A percentile compares a stretch with the other conserved stretches of the same genome.
Evolutionary conservation across 2,113 vertebrate genomes (phyloP).

Genomic region (Prietella phreatophila): DNA sequence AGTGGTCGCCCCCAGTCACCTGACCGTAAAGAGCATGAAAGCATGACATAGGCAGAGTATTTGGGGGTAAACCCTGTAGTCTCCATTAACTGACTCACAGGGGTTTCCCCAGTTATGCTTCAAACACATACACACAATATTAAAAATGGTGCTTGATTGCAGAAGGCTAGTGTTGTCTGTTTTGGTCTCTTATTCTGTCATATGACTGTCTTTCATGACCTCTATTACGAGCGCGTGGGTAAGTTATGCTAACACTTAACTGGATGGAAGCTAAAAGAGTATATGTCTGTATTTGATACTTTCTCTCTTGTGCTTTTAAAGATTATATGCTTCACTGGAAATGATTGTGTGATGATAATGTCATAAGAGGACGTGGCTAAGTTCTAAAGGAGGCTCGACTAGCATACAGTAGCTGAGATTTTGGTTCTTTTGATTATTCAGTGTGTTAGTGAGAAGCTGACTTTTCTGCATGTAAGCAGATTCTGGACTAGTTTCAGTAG

Average conservation of each 20-base stretch:
- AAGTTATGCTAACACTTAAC: not conserved
- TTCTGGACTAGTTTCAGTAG: conserved; percentile 36
- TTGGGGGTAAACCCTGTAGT: conserved; percentile 62
- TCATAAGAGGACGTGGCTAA: not conserved
- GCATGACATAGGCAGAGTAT: not conserved
- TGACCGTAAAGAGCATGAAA: conserved; percentile 58
- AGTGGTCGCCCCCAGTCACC: conserved; percentile 61
- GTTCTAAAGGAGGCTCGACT: not conserved
- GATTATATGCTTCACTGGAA: not conserved
- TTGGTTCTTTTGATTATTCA: not conserved
- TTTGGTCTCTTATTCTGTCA: not conserved
- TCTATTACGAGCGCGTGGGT: not conserved
- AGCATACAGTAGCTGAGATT: not conserved
- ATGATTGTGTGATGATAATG: not conserved
- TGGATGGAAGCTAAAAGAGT: not conserved
- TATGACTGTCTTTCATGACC: not conserved
- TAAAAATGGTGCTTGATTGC: not conserved
- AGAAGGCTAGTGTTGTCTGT: not conserved
- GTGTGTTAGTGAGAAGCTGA: not conserved
- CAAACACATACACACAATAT: not conserved
- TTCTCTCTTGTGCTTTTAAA: not conserved
- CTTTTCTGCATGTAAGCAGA: conserved; percentile 34
- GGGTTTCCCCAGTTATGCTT: conserved; percentile 54
- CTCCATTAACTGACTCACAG: conserved; percentile 59
- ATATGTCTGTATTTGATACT: not conserved